Evolutionary conservation across 2,113 vertebrate genomes (phyloP).

Genomic region (Apteryx owenii): DNA sequence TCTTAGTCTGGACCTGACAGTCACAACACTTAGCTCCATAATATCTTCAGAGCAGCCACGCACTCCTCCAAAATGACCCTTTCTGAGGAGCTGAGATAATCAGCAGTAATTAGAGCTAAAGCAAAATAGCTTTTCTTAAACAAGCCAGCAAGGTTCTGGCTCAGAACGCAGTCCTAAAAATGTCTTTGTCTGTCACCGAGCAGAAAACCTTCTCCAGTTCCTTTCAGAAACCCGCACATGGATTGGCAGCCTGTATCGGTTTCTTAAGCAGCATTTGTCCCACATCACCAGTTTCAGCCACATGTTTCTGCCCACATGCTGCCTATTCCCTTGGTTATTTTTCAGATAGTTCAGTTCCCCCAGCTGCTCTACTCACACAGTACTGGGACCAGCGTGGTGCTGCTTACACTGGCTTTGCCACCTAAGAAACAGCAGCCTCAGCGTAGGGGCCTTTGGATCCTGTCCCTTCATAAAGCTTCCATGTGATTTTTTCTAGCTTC

Average conservation of each 20-base stretch:
- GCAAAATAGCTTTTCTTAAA: background rate
- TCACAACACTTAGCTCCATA: background rate
- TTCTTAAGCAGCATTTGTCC: slow-evolving; percentile 13
- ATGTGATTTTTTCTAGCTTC: background rate
- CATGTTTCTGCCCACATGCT: background rate
- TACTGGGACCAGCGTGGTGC: background rate
- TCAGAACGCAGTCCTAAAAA: slow-evolving; percentile 23
- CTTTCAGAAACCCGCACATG: background rate
- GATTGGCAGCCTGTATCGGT: background rate
- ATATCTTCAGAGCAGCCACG: background rate
- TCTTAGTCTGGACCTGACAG: background rate
- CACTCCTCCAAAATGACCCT: background rate
- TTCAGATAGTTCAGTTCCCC: background rate
- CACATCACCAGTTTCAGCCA: background rate
- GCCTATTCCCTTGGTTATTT: background rate
- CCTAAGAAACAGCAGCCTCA: background rate
- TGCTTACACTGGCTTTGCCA: background rate
- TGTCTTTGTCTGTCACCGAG: slow-evolving; percentile 26
- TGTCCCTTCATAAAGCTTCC: background rate
- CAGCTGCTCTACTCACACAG: background rate
- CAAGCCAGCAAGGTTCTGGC: background rate
- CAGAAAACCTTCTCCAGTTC: background rate
- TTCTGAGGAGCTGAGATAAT: background rate
- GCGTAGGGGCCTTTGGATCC: background rate
- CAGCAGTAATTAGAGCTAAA: background rate